Base-by-base conservation (phyloP, 1,140 invertebrate genomes). In the Ptiloglossa arizonensis region DNA sequence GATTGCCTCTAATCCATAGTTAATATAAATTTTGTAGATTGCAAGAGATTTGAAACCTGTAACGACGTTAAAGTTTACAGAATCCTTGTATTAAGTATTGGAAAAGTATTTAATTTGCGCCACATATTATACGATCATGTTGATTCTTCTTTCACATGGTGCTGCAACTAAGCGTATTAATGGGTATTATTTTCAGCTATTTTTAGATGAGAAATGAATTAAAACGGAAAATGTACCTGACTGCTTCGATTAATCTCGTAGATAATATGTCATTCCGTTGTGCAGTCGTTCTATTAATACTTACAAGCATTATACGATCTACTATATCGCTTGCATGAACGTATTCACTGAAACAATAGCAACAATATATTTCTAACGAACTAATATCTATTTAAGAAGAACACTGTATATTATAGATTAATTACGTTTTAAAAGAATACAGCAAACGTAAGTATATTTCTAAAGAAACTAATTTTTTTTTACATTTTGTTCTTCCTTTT, bases 151-250 rank as follows among this genome's bases (percentile, higher is more conserved):
- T 83, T 84, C 22, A 81, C 41, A 81, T 81, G 83, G 83, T 85
- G 83, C 82, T 85, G 82, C 79, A 77, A 75, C 27, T 78, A 67
- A 73, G 56, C 70, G 41, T 80, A 64, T 86, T 73, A 80, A 67
- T 76, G 73, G 64, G 64, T 86, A 74, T 82, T 80, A 79, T 56
- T 83, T 83, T 75, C 78, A 66, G 59, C 59, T 75, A 70, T 50
- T 81, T 81, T 86, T 78, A 77, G 66, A 72, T 66, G 29, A 48
- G n/a, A 72, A 80, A 68, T 68, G n/a, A 54, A 72, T 73, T 79
- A 60, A 84, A 87, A 74, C 38, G 71, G 81, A 80, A 84, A 86
- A 86, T 74, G 87, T 87, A 87, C 87, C 87, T 87, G 87, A 87
- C 69, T 86, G 74, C 83, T 86, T 79, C 73, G 75, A 87, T 72